A percentile compares a stretch with the other conserved stretches of the same genome.
Conservation (phyloP, 1,140 invertebrate species). For the Asbolus verrucosus region DNA sequence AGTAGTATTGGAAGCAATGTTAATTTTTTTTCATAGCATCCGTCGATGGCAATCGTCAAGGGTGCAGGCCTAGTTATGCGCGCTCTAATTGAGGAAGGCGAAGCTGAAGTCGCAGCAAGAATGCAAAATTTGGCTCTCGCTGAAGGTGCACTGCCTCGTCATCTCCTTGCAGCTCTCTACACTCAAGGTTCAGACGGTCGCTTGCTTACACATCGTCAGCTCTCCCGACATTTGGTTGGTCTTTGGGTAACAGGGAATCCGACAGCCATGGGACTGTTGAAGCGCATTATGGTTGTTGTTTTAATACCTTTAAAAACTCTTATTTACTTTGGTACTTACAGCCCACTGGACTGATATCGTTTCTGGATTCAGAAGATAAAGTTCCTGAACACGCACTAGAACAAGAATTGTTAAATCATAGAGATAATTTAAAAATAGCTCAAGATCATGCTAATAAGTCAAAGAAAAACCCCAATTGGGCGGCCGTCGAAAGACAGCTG, state of each 20-base stretch:
- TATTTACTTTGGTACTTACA: conserved; percentile 62
- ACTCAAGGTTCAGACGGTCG: conserved; percentile 82
- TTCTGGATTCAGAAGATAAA: conserved; percentile 88
- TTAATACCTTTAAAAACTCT: conserved; percentile 15
- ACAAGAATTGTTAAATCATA: conserved; percentile 77
- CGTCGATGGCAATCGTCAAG: conserved; percentile 97
- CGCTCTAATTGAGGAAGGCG: conserved; percentile 97
- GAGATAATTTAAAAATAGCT: conserved; percentile 96
- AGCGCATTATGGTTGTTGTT: conserved; percentile 84
- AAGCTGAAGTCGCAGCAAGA: conserved; percentile 86
- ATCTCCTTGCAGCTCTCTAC: conserved; percentile 93
- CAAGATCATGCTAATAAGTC: conserved; percentile 80
- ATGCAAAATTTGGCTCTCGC: conserved; percentile 97
- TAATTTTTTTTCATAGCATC: conserved; percentile 75
- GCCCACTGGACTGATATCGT: conserved; percentile 90
- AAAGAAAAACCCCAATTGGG: conserved; percentile 76
- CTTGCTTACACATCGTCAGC: conserved; percentile 86
- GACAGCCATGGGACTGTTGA: conserved; percentile 89
- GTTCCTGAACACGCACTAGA: conserved; percentile 81
- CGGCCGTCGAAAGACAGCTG: conserved; percentile 77
- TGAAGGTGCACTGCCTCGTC: conserved; percentile 96
- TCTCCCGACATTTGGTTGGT: conserved; percentile 95
- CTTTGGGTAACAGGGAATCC: conserved; percentile 98
- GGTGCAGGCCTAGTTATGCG: conserved; percentile 97
- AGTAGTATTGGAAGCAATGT: conserved; percentile 8